Base-by-base conservation (phyloP, 2,888 invertebrate genomes). In the Alloplasta piceator region DNA sequence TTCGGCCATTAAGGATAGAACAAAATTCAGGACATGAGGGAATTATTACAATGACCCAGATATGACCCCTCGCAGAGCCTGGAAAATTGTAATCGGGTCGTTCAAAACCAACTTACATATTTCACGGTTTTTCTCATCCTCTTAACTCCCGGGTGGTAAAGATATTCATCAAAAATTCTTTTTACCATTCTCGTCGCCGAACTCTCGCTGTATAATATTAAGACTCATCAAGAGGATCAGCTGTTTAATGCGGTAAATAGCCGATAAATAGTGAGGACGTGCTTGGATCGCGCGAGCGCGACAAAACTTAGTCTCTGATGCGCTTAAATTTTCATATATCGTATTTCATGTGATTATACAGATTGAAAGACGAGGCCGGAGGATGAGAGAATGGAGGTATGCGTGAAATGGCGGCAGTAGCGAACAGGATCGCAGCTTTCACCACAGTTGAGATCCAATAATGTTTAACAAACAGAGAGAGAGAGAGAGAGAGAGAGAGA, bases 81-180 rank as follows among this genome's bases (percentile, higher is more conserved):
- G 83, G 83, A 82, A 90, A 89, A 89, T 90, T 88, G 46, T 56
- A 87, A 87, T 86, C 83, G 87, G 86, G 87, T 89, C 86, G 86
- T 89, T 90, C 88, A 82, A 82, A 87, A 87, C 85, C 71, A 36
- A 64, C 43, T 38, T 52, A 7, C 38, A 10, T 48, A 4, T 7
- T n/a, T 83, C 78, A 78, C 80, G 82, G 83, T 80, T 82, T 86
- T 84, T 85, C 83, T 88, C 81, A 87, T 89, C 87, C 86, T 88
- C 86, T 88, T 88, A 87, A 81, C 66, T 66, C 74, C 70, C 67
- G 64, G 64, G 39, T 66, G 64, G 71, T 56, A 41, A n/a, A 66
- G 61, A 66, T 48, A 56, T 74, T 66, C 55, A n/a, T 63, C 55
- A 55, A 36, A n/a, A 10, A 0, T 7, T 70, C 50, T 46, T 58